phyloP scores from a whole-genome alignment of 2,113 vertebrate species.

The Antigone vipio region DNA sequence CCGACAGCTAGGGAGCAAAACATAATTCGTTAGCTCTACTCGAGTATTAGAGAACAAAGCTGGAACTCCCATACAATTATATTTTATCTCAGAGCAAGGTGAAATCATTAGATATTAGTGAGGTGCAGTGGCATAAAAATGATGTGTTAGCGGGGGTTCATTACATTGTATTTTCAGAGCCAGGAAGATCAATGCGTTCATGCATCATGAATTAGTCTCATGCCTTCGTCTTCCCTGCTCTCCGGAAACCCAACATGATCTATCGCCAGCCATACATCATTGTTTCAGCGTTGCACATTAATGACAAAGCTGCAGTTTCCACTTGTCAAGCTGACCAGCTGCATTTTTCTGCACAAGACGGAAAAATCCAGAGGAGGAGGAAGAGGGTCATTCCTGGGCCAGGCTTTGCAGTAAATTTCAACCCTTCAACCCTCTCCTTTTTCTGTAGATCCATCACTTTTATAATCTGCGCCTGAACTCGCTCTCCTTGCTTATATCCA shows the following conservation, averaged over 20 bases:
- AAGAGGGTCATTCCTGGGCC: conserved; percentile 50
- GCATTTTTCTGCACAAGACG: conserved; percentile 52
- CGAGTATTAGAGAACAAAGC: conserved; percentile 73
- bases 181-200: conserved; percentile 81
- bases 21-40: conserved; percentile 62
- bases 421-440: background rate
- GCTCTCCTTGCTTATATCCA: background rate
- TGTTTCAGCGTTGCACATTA: conserved; percentile 60
- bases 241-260: conserved; percentile 81
- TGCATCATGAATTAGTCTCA: conserved; percentile 81
- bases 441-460: conserved; percentile 10
- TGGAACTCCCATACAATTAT: conserved; percentile 82
- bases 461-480: background rate
- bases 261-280: conserved; percentile 77
- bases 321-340: conserved; percentile 72
- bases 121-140: conserved; percentile 82
- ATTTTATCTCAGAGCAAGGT: conserved; percentile 80
- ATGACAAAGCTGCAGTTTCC: conserved; percentile 67
- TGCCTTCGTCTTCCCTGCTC: conserved; percentile 72
- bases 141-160: conserved; percentile 82
- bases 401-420: conserved; percentile 36
- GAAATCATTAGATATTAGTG: conserved; percentile 84
- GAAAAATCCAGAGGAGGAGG: conserved; percentile 25
- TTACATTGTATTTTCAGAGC: conserved; percentile 81
- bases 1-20: conserved; percentile 68